Evolutionary conservation across 2,888 invertebrate genomes (phyloP).

Genomic region (Ectobius pallidus): DNA sequence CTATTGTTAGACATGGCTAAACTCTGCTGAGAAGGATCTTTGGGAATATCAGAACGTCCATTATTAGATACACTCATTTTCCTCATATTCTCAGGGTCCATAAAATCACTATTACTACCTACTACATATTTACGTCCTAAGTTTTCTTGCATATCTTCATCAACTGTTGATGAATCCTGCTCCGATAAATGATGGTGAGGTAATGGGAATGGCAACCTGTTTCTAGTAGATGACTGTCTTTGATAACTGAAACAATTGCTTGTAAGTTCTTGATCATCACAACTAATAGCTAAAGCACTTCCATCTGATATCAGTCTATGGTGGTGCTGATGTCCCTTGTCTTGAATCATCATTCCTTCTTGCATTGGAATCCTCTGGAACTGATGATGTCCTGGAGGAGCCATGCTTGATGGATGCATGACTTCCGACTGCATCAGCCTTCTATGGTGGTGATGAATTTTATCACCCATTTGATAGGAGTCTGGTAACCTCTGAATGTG

Average conservation of each 20-base stretch:
- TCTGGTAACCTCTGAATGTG: conserved; percentile 26
- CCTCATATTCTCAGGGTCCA: conserved; percentile 28
- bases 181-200: conserved; percentile 28
- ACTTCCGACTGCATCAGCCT: conserved; percentile 4
- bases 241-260: conserved; percentile 42
- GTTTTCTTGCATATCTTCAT: conserved; percentile 28
- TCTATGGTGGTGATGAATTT: conserved; percentile 33
- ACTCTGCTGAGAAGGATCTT: conserved; percentile 27
- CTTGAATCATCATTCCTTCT: neutral
- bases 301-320: conserved; percentile 5
- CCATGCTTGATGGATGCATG: neutral
- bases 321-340: conserved; percentile 26
- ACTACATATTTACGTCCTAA: conserved; percentile 13
- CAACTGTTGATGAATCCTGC: conserved; percentile 31
- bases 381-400: conserved; percentile 1
- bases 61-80: conserved; percentile 6
- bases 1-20: conserved; percentile 5
- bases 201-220: conserved; percentile 30
- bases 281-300: neutral
- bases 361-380: conserved; percentile 18
- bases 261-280: conserved; percentile 30
- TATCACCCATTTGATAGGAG: conserved; percentile 17
- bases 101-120: conserved; percentile 28
- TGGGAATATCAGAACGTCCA: conserved; percentile 11
- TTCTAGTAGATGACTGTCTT: conserved; percentile 32